A percentile compares a stretch with the other conserved stretches of the same genome.
Conservation (phyloP, 2,113 vertebrate species). For the Sialia sialis region DNA sequence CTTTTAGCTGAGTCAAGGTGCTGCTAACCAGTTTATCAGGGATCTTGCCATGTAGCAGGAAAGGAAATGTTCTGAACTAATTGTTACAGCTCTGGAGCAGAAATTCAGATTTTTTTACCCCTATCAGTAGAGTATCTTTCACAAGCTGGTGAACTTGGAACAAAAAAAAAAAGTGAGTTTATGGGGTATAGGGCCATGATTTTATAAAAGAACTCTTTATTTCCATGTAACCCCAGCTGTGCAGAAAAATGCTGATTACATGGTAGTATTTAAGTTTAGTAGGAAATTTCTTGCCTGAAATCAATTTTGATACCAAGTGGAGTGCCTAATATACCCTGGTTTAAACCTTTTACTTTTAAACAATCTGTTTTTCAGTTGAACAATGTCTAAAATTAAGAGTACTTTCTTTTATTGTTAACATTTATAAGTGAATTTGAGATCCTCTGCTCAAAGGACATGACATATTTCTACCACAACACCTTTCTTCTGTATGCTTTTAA, state of each 20-base stretch:
- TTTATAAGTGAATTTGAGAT: neutral
- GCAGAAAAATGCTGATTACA: slow-evolving; percentile 23
- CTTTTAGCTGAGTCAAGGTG: neutral
- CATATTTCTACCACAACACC: neutral
- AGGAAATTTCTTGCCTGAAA: neutral
- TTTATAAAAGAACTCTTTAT: slow-evolving; percentile 26
- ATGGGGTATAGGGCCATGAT: neutral
- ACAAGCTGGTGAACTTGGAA: neutral
- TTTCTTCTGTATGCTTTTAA: neutral
- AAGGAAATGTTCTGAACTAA: neutral
- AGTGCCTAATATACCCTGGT: neutral
- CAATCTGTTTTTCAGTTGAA: neutral
- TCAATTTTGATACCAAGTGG: neutral
- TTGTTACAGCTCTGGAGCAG: neutral
- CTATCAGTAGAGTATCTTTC: neutral
- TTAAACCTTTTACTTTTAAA: neutral
- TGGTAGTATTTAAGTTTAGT: slow-evolving; percentile 25
- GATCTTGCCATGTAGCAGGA: neutral
- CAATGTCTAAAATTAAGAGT: neutral
- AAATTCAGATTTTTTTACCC: neutral
- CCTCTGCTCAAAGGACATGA: neutral
- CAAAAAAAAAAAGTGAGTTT: neutral
- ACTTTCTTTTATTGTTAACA: neutral
- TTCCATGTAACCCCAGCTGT: neutral
- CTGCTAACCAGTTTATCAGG: neutral